A percentile compares a stretch with the other conserved stretches of the same genome.
Conservation (phyloP, 2,797 vertebrate genomes). For the Linurgus olivaceus region DNA sequence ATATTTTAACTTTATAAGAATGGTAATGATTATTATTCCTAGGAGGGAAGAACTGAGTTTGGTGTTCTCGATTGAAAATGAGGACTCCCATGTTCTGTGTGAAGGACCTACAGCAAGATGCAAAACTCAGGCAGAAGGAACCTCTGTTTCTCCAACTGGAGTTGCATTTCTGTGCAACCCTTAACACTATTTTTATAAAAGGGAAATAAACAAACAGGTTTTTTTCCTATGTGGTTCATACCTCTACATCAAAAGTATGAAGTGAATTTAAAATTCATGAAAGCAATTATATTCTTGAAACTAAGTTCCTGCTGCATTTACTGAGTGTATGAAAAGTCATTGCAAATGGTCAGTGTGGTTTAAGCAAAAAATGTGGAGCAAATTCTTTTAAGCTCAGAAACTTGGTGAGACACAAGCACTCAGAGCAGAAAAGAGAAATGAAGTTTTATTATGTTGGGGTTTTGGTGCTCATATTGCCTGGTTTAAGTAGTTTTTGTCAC, state of each 20-base stretch:
- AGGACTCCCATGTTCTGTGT: not conserved
- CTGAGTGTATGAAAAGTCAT: not conserved
- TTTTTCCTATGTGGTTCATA: not conserved
- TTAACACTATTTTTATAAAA: not conserved
- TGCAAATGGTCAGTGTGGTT: not conserved
- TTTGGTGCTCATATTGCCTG: not conserved
- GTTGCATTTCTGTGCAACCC: not conserved
- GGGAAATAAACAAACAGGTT: not conserved
- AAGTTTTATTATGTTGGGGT: not conserved
- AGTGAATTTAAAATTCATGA: not conserved
- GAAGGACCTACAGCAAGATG: not conserved
- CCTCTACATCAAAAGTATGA: not conserved
- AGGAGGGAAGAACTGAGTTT: not conserved
- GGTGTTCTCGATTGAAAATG: not conserved
- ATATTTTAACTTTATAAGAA: not conserved
- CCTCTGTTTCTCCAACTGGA: not conserved
- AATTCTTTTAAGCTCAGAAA: not conserved
- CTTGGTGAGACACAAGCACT: not conserved
- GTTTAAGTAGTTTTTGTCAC: not conserved
- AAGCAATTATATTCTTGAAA: not conserved
- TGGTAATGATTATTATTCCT: not conserved
- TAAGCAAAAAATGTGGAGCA: not conserved
- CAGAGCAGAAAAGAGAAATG: not conserved
- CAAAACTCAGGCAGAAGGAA: not conserved
- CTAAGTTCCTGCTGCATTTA: not conserved